phyloP scores from a whole-genome alignment of 92 coral and sea anemone genomes.

The Desmophyllum pertusum region DNA sequence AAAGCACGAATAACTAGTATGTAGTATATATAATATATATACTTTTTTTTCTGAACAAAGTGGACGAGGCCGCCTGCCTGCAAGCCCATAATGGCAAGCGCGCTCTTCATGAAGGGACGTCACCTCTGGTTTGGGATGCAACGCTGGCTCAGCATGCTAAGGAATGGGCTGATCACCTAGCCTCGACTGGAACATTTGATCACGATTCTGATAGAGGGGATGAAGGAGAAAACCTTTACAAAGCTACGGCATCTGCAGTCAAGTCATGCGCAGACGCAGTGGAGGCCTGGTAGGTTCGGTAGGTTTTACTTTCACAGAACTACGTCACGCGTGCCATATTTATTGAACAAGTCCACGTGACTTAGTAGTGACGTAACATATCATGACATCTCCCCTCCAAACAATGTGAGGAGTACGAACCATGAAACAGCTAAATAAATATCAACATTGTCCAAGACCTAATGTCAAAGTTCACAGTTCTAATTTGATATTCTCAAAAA shows the following conservation, averaged over 20 bases:
- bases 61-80: conserved; percentile 24
- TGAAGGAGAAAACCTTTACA: conserved; percentile 49
- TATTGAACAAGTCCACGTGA: too few species aligned
- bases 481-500: too few species aligned
- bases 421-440: too few species aligned
- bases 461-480: too few species aligned
- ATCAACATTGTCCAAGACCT: too few species aligned
- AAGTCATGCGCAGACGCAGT: conserved; percentile 25
- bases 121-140: conserved; percentile 25
- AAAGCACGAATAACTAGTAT: too few species aligned
- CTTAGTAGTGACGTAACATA: too few species aligned
- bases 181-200: not conserved
- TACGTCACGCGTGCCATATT: too few species aligned
- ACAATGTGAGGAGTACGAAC: too few species aligned
- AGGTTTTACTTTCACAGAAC: not conserved
- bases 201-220: conserved; percentile 21
- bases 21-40: not conserved
- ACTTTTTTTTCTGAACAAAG: not conserved
- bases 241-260: not conserved
- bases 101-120: conserved; percentile 22
- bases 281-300: conserved; percentile 38
- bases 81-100: conserved; percentile 44
- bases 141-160: conserved; percentile 42
- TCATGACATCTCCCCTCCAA: too few species aligned
- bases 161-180: conserved; percentile 37